Percentiles rank a stretch among this genome's conserved stretches.
Evolutionary conservation across 2,888 invertebrate genomes (phyloP).

Genomic region (Nephrotoma appendiculata): DNA sequence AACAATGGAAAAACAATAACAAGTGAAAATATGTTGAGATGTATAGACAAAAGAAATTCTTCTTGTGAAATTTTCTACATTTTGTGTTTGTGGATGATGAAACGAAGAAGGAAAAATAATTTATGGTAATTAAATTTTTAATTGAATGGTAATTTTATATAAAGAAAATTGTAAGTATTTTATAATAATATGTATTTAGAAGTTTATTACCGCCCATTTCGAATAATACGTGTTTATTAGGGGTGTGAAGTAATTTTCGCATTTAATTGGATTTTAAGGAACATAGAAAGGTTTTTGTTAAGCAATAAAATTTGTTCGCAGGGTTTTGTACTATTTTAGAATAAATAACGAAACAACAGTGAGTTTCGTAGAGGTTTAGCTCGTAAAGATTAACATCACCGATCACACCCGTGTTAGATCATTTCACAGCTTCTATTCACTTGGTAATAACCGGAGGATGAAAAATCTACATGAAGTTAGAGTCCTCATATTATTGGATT

Average conservation of each 20-base stretch:
- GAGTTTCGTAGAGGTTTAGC: too few relatives aligned
- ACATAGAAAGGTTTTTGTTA: not conserved
- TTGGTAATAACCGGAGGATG: too few relatives aligned
- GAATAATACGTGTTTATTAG: not conserved
- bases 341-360: too few relatives aligned
- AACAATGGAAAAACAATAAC: not conserved
- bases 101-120: not conserved
- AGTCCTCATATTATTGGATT: too few relatives aligned
- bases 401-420: too few relatives aligned
- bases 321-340: not conserved
- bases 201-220: not conserved
- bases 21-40: not conserved
- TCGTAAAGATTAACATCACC: too few relatives aligned
- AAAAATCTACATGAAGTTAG: too few relatives aligned
- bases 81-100: not conserved
- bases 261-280: not conserved
- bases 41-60: not conserved
- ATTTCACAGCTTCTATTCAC: too few relatives aligned
- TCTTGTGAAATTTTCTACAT: not conserved
- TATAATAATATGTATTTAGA: not conserved
- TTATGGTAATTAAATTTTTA: not conserved
- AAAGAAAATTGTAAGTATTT: not conserved
- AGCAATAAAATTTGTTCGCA: not conserved
- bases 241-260: not conserved
- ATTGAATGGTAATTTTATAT: not conserved